Conservation (phyloP, 64 coral and sea anemone species). For the Stylophora pistillata region DNA sequence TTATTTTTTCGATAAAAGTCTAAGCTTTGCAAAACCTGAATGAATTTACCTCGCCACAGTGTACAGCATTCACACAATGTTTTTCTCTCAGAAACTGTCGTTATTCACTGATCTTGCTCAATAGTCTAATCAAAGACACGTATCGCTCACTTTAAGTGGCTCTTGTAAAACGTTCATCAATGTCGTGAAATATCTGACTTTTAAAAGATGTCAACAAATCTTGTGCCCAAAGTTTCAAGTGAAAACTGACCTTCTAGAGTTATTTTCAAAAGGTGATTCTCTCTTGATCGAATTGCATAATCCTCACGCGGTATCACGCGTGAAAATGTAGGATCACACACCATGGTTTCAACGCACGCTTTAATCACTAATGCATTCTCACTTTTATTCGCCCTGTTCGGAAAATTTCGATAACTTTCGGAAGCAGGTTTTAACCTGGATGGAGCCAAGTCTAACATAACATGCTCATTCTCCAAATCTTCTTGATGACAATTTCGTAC, state of each 20-base stretch:
- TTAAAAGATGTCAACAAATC: not conserved
- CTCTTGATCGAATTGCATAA: not conserved
- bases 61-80: not conserved
- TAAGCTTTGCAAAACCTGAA: not conserved
- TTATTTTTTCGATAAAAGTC: not conserved
- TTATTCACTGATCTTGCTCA: not conserved
- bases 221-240: not conserved
- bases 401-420: not conserved
- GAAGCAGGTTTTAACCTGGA: not conserved
- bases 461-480: not conserved
- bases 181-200: not conserved
- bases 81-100: not conserved
- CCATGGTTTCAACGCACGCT: not conserved
- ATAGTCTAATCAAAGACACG: not conserved
- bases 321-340: not conserved
- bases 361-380: not conserved
- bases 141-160: conserved; percentile 29
- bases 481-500: not conserved
- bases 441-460: conserved; percentile 21
- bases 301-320: not conserved
- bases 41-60: not conserved
- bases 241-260: conserved; percentile 1
- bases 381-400: not conserved
- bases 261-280: not conserved
- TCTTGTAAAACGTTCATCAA: not conserved